Conservation (phyloP, 2,888 invertebrate species). For the Tanypteryx hageni region DNA sequence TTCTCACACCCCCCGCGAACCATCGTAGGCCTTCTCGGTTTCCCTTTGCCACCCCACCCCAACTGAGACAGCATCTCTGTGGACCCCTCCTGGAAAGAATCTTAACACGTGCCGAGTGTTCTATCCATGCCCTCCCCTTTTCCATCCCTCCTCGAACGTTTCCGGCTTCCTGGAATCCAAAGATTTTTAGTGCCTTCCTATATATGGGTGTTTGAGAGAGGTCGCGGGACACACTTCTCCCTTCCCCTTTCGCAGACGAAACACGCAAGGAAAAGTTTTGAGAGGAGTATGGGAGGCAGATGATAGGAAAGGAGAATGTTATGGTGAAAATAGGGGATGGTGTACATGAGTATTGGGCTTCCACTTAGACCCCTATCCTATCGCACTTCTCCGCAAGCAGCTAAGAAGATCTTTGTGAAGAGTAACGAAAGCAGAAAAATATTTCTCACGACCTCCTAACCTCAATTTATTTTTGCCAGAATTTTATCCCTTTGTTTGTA, state of each 20-base stretch:
- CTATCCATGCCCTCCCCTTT: not conserved
- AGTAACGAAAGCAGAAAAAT: too few relatives aligned
- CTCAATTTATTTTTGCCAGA: too few relatives aligned
- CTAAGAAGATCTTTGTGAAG: too few relatives aligned
- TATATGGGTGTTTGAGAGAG: not conserved
- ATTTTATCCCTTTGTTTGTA: too few relatives aligned
- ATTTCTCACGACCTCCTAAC: too few relatives aligned
- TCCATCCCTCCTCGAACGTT: slow-evolving; percentile 32
- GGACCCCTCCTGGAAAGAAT: not conserved
- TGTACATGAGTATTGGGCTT: too few relatives aligned
- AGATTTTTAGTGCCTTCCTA: slow-evolving; percentile 41
- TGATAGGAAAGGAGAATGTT: not conserved
- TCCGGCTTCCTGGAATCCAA: slow-evolving; percentile 58
- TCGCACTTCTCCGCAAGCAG: too few relatives aligned
- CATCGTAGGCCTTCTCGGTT: not conserved
- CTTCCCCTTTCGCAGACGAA: slow-evolving; percentile 41
- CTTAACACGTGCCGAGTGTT: slow-evolving; percentile 36
- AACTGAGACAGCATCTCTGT: not conserved
- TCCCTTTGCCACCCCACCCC: slow-evolving; percentile 16
- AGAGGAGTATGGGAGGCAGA: not conserved
- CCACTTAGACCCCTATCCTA: too few relatives aligned
- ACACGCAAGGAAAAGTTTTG: not conserved
- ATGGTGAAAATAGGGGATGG: too few relatives aligned
- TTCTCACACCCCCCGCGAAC: not conserved
- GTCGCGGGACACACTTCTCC: not conserved